These are phyloP conservation scores for Eristalis pertinax DNA, from an alignment of 2,888 invertebrate species.

Conservation along the genomic window DNA sequence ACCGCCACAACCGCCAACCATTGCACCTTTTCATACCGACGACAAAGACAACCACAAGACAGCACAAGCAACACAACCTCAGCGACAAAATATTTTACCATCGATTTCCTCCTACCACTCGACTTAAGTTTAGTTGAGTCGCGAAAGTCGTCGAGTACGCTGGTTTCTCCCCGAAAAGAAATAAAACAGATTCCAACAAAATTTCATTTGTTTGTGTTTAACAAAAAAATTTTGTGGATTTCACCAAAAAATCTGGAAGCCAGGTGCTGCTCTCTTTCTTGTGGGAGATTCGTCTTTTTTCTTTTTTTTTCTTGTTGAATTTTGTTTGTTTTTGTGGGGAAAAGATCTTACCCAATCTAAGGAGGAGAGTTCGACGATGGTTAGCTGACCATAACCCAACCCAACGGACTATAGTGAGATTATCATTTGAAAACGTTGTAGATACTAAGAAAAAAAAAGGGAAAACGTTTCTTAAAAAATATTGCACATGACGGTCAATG, in stretches of 20 bases:
- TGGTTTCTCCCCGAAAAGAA: conserved; percentile 69
- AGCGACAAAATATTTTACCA: conserved; percentile 72
- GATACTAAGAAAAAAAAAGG: not conserved
- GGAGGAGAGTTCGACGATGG: conserved; percentile 66
- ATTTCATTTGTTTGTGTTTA: conserved; percentile 16
- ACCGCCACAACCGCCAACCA: conserved; percentile 39
- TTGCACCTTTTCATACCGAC: conserved; percentile 45
- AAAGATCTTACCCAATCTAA: conserved; percentile 11
- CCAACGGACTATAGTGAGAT: conserved; percentile 59
- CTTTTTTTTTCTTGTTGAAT: not conserved
- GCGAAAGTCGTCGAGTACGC: conserved; percentile 81
- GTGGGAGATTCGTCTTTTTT: conserved; percentile 71
- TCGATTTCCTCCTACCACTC: conserved; percentile 74
- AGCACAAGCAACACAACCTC: conserved; percentile 6
- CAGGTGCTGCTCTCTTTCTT: conserved; percentile 74
- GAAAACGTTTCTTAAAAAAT: conserved; percentile 21
- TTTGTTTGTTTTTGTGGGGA: not conserved
- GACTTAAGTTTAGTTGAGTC: conserved; percentile 79
- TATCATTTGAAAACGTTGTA: conserved; percentile 22
- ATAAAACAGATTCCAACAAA: not conserved
- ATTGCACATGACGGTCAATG: conserved; percentile 46
- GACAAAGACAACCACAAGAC: conserved; percentile 35
- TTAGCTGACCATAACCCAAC: conserved; percentile 49
- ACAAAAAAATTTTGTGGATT: conserved; percentile 8
- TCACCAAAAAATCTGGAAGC: conserved; percentile 63